Percentiles rank a stretch among this genome's conserved stretches.
Conservation (phyloP, 2,113 vertebrate species). For the Prinia subflava region DNA sequence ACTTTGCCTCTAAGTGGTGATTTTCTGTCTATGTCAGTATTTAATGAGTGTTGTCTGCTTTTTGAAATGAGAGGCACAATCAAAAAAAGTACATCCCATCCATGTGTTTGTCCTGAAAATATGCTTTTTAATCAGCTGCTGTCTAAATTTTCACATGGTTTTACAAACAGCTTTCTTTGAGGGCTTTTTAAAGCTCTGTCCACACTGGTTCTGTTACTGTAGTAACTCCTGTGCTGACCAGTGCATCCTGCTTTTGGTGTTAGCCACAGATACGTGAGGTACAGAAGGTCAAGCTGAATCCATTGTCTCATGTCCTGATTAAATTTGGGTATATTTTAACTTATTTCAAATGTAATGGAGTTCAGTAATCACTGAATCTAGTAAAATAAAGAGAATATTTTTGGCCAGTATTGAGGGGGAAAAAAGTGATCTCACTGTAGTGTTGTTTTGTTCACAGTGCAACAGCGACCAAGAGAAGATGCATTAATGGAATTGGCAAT, state of each 20-base stretch:
- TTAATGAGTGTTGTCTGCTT: neutral
- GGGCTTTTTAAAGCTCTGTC: neutral
- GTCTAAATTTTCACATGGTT: neutral
- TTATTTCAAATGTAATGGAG: neutral
- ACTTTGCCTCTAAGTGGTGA: neutral
- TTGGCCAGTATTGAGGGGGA: neutral
- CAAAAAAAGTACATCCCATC: neutral
- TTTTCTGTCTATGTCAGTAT: neutral
- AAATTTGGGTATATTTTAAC: neutral
- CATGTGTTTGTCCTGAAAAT: neutral
- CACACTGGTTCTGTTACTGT: neutral
- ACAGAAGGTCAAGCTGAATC: neutral
- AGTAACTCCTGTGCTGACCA: neutral
- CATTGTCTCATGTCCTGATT: neutral
- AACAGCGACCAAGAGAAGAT: constrained; percentile 89
- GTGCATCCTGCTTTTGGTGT: neutral
- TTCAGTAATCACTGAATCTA: neutral
- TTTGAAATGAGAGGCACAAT: neutral
- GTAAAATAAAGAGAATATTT: neutral
- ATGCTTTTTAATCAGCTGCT: neutral
- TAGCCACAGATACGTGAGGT: neutral
- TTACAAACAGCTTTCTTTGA: neutral
- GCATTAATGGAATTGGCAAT: constrained; percentile 86
- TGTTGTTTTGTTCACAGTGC: constrained; percentile 76
- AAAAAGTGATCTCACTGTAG: neutral